Evolutionary conservation across 2,888 invertebrate species (phyloP).

Genomic region (Eilema griseolum): DNA sequence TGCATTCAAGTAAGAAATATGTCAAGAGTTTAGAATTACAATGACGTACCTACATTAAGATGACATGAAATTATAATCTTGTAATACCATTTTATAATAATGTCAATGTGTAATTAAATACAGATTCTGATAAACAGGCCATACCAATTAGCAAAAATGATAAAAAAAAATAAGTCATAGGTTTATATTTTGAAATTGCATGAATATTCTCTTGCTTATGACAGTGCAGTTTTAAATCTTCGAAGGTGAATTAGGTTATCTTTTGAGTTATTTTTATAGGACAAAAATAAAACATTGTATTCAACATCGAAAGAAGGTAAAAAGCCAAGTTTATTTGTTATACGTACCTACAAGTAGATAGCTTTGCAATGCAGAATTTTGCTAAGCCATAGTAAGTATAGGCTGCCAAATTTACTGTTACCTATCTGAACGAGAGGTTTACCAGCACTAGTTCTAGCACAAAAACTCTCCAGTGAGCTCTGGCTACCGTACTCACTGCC

Average conservation of each 20-base stretch:
- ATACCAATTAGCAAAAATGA: too few relatives aligned
- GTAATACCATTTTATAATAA: not conserved
- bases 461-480: too few relatives aligned
- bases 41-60: not conserved
- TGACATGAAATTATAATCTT: not conserved
- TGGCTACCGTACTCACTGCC: too few relatives aligned
- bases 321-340: not conserved
- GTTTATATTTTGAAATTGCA: too few relatives aligned
- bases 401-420: not conserved
- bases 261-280: not conserved
- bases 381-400: not conserved
- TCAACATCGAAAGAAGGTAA: not conserved
- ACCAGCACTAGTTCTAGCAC: too few relatives aligned
- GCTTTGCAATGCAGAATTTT: not conserved
- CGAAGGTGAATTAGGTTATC: not conserved
- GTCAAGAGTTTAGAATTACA: not conserved
- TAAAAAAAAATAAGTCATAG: too few relatives aligned
- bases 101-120: not conserved
- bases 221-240: too few relatives aligned
- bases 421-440: not conserved
- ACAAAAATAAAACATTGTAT: not conserved
- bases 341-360: not conserved
- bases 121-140: too few relatives aligned
- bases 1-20: not conserved
- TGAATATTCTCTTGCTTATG: too few relatives aligned